Base-by-base conservation (phyloP, 2,797 vertebrate species). In the Sternarchorhynchus goeldii region DNA sequence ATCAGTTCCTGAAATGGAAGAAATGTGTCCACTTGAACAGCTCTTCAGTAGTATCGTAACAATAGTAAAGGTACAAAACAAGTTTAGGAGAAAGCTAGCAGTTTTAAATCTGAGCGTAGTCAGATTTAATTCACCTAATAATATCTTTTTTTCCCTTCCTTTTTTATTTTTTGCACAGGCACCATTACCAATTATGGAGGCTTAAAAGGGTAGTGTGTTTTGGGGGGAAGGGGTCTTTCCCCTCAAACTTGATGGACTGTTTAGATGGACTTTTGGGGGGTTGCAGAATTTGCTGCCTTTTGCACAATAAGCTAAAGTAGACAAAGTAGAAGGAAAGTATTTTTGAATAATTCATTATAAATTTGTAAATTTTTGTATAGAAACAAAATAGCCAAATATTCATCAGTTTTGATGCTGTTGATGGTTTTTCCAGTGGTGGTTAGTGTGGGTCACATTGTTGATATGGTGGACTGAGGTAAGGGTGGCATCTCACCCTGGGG, bases 171-270 rank as follows among this genome's bases (percentile, higher is more conserved):
- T 55, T 79, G 70, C 71, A 60, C 83, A 99, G 97, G 95, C 91
- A 80, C 90, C 89, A 86, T 82, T 92, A 90, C 95, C 96, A 99
- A 99, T 99, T 96, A 99, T 99, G 97, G 97, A 94, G 95, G 93
- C 95, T 88, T 99, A 88, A 95, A 94, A 89, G 88, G 87, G 81
- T 73, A 53, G 82, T 72, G 77, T 56, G 73, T 83, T 90, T 90
- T 87, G 88, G 87, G 91, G 92, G 92, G 95, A 84, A 90, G 95
- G 90, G 91, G 91, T 91, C 93, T 93, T 92, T 92, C 94, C 96
- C 95, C 96, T 95, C 88, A 89, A 86, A 87, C 88, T 92, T 90
- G 89, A 90, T 92, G 90, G 89, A 90, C 91, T 88, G 83, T 60
- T 77, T 86, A 82, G 86, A 87, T 83, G 83, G 91, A 88, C 91